phyloP scores from a whole-genome alignment of 1,140 invertebrate species.

The Euglossa dilemma region DNA sequence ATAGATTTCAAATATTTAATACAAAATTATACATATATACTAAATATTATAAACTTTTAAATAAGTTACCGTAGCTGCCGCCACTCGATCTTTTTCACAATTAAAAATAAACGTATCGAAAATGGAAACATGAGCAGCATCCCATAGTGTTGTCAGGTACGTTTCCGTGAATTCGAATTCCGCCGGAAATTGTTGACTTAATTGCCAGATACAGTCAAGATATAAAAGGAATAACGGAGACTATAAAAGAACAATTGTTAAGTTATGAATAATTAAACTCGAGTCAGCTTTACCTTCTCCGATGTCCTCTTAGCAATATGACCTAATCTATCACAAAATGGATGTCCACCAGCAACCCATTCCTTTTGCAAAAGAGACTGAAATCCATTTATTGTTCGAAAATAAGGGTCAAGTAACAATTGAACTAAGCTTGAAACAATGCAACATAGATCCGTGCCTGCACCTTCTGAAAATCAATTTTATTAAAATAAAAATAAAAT shows the following conservation, averaged over 20 bases:
- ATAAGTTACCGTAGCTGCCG: constrained; percentile 82
- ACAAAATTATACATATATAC: neutral
- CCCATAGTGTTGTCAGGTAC: constrained; percentile 95
- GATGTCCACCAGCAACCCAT: constrained; percentile 96
- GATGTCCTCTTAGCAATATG: constrained; percentile 84
- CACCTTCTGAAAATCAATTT: constrained; percentile 84
- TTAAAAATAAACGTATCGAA: constrained; percentile 97
- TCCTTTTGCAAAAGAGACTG: constrained; percentile 96
- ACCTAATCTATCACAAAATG: constrained; percentile 89
- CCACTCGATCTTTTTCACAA: constrained; percentile 87
- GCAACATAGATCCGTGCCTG: constrained; percentile 94
- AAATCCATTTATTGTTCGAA: constrained; percentile 93
- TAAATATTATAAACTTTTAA: constrained; percentile 31
- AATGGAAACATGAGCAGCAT: constrained; percentile 91
- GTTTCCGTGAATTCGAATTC: constrained; percentile 96
- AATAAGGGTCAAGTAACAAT: constrained; percentile 92
- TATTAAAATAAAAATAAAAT: neutral
- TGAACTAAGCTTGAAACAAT: constrained; percentile 94
- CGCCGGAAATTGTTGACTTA: constrained; percentile 92
- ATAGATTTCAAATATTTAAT: neutral
- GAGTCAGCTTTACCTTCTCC: constrained; percentile 80
- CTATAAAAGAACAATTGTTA: constrained; percentile 75
- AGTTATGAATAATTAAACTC: neutral
- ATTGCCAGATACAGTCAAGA: constrained; percentile 96
- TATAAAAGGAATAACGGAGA: constrained; percentile 95